Evolutionary conservation across 2,113 vertebrate species (phyloP).

Genomic region (Scartelaos histophorus): DNA sequence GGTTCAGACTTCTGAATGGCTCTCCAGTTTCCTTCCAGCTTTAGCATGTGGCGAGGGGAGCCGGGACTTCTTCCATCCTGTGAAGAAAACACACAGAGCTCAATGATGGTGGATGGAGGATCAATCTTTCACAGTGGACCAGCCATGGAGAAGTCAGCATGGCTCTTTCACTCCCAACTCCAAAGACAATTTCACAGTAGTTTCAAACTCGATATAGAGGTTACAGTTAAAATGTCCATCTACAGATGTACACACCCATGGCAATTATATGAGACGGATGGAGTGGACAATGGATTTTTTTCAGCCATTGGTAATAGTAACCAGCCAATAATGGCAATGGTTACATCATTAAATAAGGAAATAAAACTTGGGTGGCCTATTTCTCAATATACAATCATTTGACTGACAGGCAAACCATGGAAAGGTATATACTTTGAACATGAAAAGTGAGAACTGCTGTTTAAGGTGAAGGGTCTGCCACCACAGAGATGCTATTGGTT

Average conservation of each 20-base stretch:
- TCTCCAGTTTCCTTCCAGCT: background rate
- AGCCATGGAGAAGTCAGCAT: background rate
- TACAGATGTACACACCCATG: conserved; percentile 24
- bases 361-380: background rate
- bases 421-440: background rate
- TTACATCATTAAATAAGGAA: background rate
- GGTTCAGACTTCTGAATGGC: conserved; percentile 21
- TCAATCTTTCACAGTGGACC: background rate
- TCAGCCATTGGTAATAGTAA: background rate
- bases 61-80: conserved; percentile 11
- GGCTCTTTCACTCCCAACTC: conserved; percentile 3
- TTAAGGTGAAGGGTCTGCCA: too few relatives aligned
- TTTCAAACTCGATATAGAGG: conserved; percentile 22
- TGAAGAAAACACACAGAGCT: conserved; percentile 16
- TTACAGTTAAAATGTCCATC: conserved; percentile 31
- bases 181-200: conserved; percentile 22
- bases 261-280: conserved; percentile 44
- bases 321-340: conserved; percentile 2
- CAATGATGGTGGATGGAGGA: background rate
- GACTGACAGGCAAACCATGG: background rate
- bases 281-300: conserved; percentile 18
- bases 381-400: background rate
- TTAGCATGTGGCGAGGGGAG: conserved; percentile 13
- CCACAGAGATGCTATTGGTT: too few relatives aligned
- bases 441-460: too few relatives aligned